These are phyloP conservation scores for Chlamydotis undulata DNA, from an alignment of 2,113 vertebrate genomes.

Conservation along the genomic window DNA sequence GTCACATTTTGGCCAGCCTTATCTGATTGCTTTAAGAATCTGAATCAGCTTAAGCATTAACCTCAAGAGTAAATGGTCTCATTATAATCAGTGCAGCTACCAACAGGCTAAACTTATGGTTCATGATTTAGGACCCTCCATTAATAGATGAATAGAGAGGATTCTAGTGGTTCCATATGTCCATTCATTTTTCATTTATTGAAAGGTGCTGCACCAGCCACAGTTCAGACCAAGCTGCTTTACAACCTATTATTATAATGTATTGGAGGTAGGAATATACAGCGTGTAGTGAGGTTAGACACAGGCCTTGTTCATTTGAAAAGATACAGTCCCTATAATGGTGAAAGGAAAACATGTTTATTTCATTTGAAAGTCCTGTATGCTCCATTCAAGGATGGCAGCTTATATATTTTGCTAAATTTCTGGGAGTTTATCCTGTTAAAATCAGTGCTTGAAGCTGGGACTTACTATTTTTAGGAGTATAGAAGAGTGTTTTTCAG, in stretches of 20 bases:
- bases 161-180: constrained; percentile 56
- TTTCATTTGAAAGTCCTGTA: background rate
- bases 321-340: background rate
- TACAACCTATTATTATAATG: background rate
- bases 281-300: background rate
- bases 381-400: background rate
- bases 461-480: background rate
- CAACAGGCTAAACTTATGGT: background rate
- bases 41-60: constrained; percentile 34
- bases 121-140: constrained; percentile 26
- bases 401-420: background rate
- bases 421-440: background rate
- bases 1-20: background rate
- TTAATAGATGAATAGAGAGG: constrained; percentile 5
- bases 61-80: constrained; percentile 45
- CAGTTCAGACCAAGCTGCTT: constrained; percentile 15
- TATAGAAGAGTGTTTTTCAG: background rate
- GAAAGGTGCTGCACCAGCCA: background rate
- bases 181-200: constrained; percentile 33
- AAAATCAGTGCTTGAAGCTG: background rate
- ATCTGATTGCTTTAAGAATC: constrained; percentile 22
- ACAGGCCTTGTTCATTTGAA: background rate
- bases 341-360: background rate
- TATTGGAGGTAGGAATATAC: background rate
- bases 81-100: constrained; percentile 46